phyloP scores from a whole-genome alignment of 2,888 invertebrate genomes.

The Eupithecia tripunctaria region DNA sequence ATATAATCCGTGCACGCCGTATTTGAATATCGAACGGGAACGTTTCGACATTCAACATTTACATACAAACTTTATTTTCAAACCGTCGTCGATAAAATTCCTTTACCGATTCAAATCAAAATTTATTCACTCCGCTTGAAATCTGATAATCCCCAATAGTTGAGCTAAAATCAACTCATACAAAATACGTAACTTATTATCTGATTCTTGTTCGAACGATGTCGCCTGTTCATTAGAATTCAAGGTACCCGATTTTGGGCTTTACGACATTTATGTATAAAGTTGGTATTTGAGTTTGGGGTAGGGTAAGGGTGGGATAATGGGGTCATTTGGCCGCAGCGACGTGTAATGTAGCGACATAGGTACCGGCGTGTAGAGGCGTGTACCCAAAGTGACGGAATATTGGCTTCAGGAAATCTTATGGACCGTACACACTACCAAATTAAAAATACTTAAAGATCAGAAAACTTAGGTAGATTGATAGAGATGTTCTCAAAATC shows the following conservation, averaged over 20 bases:
- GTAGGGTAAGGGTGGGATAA: constrained; percentile 68
- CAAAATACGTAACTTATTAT: constrained; percentile 72
- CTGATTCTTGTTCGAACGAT: constrained; percentile 64
- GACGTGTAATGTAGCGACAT: constrained; percentile 64
- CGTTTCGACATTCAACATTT: constrained; percentile 43
- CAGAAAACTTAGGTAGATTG: not conserved
- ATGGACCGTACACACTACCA: constrained; percentile 56
- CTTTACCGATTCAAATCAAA: constrained; percentile 52
- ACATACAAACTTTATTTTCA: constrained; percentile 46
- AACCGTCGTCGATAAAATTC: constrained; percentile 50
- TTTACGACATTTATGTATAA: constrained; percentile 53
- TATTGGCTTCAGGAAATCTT: constrained; percentile 69
- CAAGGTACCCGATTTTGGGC: constrained; percentile 53
- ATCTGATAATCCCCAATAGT: constrained; percentile 64
- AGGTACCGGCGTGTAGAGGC: constrained; percentile 64
- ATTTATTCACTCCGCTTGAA: constrained; percentile 57
- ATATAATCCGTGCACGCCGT: constrained; percentile 41
- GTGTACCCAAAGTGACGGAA: constrained; percentile 69
- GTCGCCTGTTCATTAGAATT: constrained; percentile 64
- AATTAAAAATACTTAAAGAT: constrained; percentile 8
- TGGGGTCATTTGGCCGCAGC: constrained; percentile 73
- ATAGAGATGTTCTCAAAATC: not conserved
- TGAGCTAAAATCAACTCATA: constrained; percentile 63
- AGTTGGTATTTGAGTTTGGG: constrained; percentile 58
- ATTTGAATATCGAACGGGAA: constrained; percentile 47